Evolutionary conservation across 2,113 vertebrate genomes (phyloP), one percentile per base, ranked within the genome.

Genomic region (Trematomus loennbergii): DNA sequence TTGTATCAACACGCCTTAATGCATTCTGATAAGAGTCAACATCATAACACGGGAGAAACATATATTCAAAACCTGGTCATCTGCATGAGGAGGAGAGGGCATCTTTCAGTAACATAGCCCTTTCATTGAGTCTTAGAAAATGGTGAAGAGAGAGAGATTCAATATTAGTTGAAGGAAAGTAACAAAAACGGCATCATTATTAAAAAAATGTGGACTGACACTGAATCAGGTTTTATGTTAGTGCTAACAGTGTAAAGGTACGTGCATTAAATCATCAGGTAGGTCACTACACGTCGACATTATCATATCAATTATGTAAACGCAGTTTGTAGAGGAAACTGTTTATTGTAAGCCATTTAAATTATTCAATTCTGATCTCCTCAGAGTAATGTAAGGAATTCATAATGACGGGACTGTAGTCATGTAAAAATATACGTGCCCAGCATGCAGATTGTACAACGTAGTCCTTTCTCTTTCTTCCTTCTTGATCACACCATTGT

Each of bases 231-330:
- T 8, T 72, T 60, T 1, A 22, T 20, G 10, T 40, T 40, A 40
- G 36, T 40, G 36, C 36, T 40, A 40, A 40, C 36, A 40, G 36
- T 40, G 36, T 40, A 7, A 40, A 8, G 36, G 36, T 8, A 40
- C 36, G 29, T 4, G 29, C 29, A 29, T 29, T 29, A 4, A 29
- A 29, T 29, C 29, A 29, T 29, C 29, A 29, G 29, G 29, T 15
- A 52, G 63, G 58, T 74, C 59, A 45, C 9, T 9, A 4, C 13
- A 67, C 54, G 45, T 72, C 29, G 18, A 45, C 22, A 57, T 46
- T n/a, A 69, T 20, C 45, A 9, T 22, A 18, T 79, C 2, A 76
- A 67, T 67, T 16, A 72, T 76, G 58, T 63, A 55, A 63, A 60
- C 2, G 46, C n/a, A 55, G n/a, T 40, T 40, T 40, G 36, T 7